Evolutionary conservation across 1,140 invertebrate species (phyloP), one percentile per base, ranked within the genome.

Genomic region (Hirudo medicinalis): DNA sequence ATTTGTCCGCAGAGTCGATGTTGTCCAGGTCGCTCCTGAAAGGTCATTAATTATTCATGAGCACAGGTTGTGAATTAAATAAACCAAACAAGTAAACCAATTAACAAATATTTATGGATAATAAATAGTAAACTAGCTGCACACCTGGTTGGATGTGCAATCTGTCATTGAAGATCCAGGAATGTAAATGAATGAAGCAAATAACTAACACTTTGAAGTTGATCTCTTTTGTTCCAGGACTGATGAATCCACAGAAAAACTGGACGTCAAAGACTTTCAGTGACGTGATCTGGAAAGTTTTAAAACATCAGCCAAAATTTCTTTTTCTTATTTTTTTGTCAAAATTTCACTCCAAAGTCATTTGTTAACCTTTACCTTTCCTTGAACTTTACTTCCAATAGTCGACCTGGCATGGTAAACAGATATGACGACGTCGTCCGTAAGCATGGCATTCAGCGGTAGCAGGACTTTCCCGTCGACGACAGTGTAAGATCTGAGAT

Each of bases 221-320:
- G 0, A 63, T 63, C 11, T 63, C 29, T 63, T 63, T 63, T 25
- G 90, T 88, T 73, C 87, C 87, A 73, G 87, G 85, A 1, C 86
- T 83, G 54, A 94, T 86, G 78, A 90, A 94, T 36, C 91, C 92
- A 25, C 91, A 91, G 78, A 94, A 89, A 76, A 95, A 89, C 82
- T 92, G 89, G 2, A 94, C 78, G 72, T 92, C 88, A 36, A 91
- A 88, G 75, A 95, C 91, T 80, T 91, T 91, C 72, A 94, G 89
- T 9, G 91, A 89, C 29, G 89, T 90, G 15, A 89, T 80, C 81
- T 82, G 74, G 53, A 78, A 76, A 32, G 22, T 74, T n/a, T 49
- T 29, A 53, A 22, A 74, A 53, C 25, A 57, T 57, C 20, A 57
- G 2, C 54, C 20, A 57, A 2, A 57, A 57, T 2, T n/a, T n/a